Conservation (phyloP, 1,140 invertebrate species). For the Bombus waltoni region DNA sequence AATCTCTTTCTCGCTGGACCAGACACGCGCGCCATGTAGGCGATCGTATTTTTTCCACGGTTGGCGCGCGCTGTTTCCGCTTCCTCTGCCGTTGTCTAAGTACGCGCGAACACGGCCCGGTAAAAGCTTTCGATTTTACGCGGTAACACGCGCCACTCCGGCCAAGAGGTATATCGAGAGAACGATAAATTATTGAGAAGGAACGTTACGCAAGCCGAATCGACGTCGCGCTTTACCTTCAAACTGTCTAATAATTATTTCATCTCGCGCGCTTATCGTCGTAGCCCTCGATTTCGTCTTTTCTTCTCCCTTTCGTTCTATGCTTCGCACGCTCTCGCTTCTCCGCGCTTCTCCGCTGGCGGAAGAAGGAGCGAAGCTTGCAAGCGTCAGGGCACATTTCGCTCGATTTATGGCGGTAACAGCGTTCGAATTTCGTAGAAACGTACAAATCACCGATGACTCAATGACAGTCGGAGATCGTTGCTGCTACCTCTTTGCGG, state of each 20-base stretch:
- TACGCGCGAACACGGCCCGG: not conserved
- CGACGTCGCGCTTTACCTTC: not conserved
- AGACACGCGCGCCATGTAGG: no score
- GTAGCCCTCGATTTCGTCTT: not conserved
- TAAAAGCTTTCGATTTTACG: slow-evolving; percentile 40
- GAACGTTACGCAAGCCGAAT: not conserved
- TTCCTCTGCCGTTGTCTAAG: not conserved
- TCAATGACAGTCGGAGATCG: no score
- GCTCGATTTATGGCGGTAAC: no score
- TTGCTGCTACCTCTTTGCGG: no score
- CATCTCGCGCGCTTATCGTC: not conserved
- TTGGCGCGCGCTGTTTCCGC: not conserved
- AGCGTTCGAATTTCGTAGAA: no score
- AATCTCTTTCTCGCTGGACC: not conserved
- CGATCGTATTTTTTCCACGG: not conserved
- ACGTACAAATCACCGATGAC: no score
- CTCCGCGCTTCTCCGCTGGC: no score
- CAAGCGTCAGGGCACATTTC: no score
- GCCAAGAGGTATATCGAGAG: not conserved
- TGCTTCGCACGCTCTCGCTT: no score
- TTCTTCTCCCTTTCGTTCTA: not conserved
- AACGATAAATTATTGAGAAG: not conserved
- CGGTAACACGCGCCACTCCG: not conserved
- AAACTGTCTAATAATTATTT: slow-evolving; percentile 55
- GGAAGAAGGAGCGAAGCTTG: no score